Evolutionary conservation across 2,888 invertebrate genomes (phyloP), one percentile per base, ranked within the genome.

Genomic region (Malthinus seriepunctatus): DNA sequence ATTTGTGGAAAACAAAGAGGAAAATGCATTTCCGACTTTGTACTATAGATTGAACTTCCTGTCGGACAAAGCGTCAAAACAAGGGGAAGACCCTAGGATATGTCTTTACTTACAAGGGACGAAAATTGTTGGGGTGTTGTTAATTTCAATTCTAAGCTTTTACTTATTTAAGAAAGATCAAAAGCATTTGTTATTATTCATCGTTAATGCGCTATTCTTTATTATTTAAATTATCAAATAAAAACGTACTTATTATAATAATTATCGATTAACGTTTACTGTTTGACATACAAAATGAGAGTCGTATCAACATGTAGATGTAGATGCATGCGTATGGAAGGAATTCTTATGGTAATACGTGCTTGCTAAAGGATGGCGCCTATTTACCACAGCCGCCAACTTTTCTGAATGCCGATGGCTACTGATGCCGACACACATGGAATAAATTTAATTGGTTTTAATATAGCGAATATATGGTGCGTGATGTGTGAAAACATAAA

Each of bases 41-140:
- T 44, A 49, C 39, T 34, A 60, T 60, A 55, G 50, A 57, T 57
- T 57, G 57, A 57, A 51, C 51, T 60, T 60, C 55, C 59, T 60
- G 59, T 60, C 44, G 51, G 55, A 59, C 54, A 55, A 38, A 35
- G 51, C 51, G 37, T 60, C 54, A 60, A 60, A 60, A 60, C 54
- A 54, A 60, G 55, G 59, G 59, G 55, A 55, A 51, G 49, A 47
- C 55, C 59, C 59, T 33, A 38, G 48, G 37, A 44, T 51, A 35
- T 44, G 44, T 38, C 49, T 45, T 55, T 14, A 31, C 48, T 46
- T 32, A 23, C 23, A 23, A 52, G 57, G 52, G 52, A 48, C 32
- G 15, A 52, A 48, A 45, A 34, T 34, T 45, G 32, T 35, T 31
- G 49, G 53, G 53, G 58, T 50, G 58, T 39, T 47, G 47, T 51